Evolutionary conservation across 2,888 invertebrate species (phyloP).

Genomic region (Deilephila porcellus): DNA sequence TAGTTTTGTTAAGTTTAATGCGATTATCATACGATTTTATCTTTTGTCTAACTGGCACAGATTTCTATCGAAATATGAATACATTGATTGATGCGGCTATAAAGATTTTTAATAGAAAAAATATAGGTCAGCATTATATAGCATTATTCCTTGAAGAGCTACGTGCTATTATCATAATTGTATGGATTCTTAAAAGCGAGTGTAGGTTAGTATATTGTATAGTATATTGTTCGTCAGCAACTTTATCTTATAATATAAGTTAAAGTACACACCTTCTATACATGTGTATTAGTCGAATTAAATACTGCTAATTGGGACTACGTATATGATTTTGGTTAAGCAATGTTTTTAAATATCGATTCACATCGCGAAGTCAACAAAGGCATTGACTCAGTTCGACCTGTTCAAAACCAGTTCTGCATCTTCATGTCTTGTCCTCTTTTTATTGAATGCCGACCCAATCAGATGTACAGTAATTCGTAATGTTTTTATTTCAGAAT

Average conservation of each 20-base stretch:
- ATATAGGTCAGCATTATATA: not conserved
- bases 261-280: too few relatives aligned
- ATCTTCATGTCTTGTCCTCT: not conserved
- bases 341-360: not conserved
- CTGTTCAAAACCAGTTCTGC: constrained; percentile 22
- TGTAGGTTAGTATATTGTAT: too few relatives aligned
- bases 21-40: not conserved
- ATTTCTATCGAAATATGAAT: not conserved
- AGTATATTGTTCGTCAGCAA: too few relatives aligned
- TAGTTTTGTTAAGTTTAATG: too few relatives aligned
- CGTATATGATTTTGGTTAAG: not conserved
- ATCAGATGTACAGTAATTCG: not conserved
- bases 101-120: not conserved
- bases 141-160: not conserved
- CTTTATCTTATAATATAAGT: too few relatives aligned
- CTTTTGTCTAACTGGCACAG: not conserved
- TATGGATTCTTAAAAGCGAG: too few relatives aligned
- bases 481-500: constrained; percentile 60
- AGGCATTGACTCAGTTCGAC: constrained; percentile 1
- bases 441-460: not conserved
- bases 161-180: not conserved
- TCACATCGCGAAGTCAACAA: not conserved
- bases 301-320: too few relatives aligned
- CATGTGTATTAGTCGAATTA: too few relatives aligned
- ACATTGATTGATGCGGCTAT: not conserved